A percentile compares a stretch with the other conserved stretches of the same genome.
Evolutionary conservation across 2,888 invertebrate genomes (phyloP).

Genomic region (Cotesia congregata): DNA sequence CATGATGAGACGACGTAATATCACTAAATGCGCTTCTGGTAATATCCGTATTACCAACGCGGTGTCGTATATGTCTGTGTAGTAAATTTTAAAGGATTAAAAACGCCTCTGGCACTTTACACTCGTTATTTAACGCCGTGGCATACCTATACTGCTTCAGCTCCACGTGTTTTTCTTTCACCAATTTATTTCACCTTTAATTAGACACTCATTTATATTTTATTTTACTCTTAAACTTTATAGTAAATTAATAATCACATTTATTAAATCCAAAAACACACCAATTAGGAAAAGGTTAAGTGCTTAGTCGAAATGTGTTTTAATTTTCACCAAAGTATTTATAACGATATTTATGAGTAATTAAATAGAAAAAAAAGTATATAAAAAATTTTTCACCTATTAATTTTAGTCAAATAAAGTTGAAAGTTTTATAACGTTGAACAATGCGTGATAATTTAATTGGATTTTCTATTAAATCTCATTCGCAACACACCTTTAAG

Average conservation of each 20-base stretch:
- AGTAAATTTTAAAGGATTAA: background rate
- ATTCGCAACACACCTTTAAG: background rate
- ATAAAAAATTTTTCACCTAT: background rate
- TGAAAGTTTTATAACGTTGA: background rate
- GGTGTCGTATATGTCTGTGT: background rate
- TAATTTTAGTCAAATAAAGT: background rate
- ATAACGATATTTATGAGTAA: too few species aligned
- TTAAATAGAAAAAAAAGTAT: background rate
- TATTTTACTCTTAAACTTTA: background rate
- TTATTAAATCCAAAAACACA: too few species aligned
- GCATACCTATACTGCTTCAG: background rate
- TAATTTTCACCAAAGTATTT: too few species aligned
- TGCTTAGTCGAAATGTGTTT: too few species aligned
- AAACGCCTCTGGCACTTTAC: background rate
- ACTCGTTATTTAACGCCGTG: background rate
- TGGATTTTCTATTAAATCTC: background rate
- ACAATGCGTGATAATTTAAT: background rate
- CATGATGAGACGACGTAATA: constrained; percentile 29
- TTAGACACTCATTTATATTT: background rate
- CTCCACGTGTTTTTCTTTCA: background rate
- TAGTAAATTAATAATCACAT: background rate
- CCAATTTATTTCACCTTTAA: background rate
- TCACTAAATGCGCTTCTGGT: background rate
- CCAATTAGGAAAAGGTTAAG: too few species aligned
- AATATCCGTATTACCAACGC: background rate